Conservation (phyloP, 2,113 vertebrate genomes). For the Calidris pygmaea region DNA sequence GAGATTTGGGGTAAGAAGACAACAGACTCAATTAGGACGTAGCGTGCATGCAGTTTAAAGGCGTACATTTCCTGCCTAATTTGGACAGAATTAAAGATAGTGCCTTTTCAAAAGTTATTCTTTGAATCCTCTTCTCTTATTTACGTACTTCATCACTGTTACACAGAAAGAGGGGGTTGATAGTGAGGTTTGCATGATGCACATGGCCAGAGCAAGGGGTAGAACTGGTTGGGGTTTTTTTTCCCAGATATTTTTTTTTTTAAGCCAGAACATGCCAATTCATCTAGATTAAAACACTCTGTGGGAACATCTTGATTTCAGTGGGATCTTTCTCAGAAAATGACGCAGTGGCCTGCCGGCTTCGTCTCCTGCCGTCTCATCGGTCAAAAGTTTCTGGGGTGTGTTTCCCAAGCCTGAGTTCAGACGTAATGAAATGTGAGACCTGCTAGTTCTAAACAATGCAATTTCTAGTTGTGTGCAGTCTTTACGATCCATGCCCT, state of each 20-base stretch:
- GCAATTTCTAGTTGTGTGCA: not conserved
- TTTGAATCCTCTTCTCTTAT: not conserved
- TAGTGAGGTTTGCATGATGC: not conserved
- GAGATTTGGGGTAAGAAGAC: not conserved
- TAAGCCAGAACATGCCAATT: not conserved
- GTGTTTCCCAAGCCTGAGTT: not conserved
- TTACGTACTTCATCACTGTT: not conserved
- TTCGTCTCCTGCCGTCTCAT: not conserved
- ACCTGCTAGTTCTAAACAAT: not conserved
- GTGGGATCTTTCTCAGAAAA: not conserved
- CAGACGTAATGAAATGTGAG: not conserved
- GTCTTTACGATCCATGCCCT: not conserved
- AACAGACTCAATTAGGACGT: not conserved
- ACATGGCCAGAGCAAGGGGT: not conserved
- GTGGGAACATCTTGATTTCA: not conserved
- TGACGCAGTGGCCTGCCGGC: not conserved
- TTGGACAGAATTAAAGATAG: not conserved
- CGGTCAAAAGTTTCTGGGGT: not conserved
- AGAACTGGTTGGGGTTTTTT: rapidly evolving
- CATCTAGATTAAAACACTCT: not conserved
- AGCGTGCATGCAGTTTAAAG: not conserved
- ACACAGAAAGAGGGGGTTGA: not conserved
- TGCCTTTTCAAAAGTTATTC: not conserved
- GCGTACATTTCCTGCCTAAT: not conserved
- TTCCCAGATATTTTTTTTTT: not conserved